Evolutionary conservation across 92 coral and sea anemone genomes (phyloP), one percentile per base, ranked within the genome.

Genomic region (Porites cylindrica): DNA sequence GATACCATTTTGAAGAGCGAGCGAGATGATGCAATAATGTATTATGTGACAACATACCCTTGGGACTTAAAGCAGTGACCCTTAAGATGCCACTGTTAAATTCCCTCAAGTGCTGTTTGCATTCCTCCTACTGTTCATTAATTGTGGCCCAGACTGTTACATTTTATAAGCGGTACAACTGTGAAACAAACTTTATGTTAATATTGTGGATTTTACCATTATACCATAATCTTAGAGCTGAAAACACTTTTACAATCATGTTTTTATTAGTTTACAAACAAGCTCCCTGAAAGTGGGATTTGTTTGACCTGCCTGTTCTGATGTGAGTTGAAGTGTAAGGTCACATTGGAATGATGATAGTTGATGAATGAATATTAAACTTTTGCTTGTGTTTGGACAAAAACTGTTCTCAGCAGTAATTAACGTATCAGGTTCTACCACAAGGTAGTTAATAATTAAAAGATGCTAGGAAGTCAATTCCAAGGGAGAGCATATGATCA

Each of bases 1-100:
- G 23, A 66, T 66, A 32, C 7, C 71, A 21, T 70, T 13, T 70
- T 70, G 19, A 70, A 67, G 72, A 10, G 53, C 1, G 8, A 52
- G 43, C 43, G 1, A 21, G 63, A 75, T 75, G 78, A 75, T 75
- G 78, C 78, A 75, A 75, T 75, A 21, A 7, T 8, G 7, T 38
- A 38, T 16, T n/a, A 11, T 56, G 11, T 56, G 16, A 56, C 61
- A 1, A 2, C 8, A 29, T 72, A 50, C 21, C 20, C 10, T 23
- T 72, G 1, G 21, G 26, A 13, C 6, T 47, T 51, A 1, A 0
- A 23, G 26, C 72, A 12, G 21, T 29, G 75, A 70, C 75, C 53
- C 53, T 70, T 70, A n/a, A 12, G 75, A 38, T 21, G 5, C 47
- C 72, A 1, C 14, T 1, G 1, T 67, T 67, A 24, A 67, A 67